These are phyloP conservation scores for Girardinus metallicus DNA, from an alignment of 2,797 vertebrate genomes.

Conservation along the genomic window DNA sequence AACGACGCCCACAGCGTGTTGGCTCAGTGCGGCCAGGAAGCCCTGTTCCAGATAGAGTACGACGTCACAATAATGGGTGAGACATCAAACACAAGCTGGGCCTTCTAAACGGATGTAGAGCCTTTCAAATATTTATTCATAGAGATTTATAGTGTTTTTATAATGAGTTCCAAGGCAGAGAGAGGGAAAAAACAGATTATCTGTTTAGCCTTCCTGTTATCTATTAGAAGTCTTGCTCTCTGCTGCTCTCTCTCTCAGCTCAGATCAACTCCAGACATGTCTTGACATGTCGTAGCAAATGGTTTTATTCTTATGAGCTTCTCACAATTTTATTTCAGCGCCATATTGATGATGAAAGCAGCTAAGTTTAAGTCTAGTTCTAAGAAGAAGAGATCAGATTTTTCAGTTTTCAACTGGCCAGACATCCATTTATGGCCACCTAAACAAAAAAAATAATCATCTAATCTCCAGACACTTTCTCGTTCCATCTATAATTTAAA, in stretches of 20 bases:
- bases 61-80: conserved; percentile 94
- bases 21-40: conserved; percentile 91
- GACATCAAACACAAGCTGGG: conserved; percentile 27
- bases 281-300: not conserved
- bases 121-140: not conserved
- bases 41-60: conserved; percentile 94
- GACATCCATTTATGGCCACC: not conserved
- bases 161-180: not conserved
- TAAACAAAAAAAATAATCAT: not conserved
- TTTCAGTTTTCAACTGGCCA: not conserved
- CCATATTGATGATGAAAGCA: not conserved
- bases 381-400: not conserved
- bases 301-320: not conserved
- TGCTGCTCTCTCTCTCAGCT: not conserved
- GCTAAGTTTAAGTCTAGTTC: not conserved
- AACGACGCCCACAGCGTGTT: conserved; percentile 87
- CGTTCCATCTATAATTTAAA: not conserved
- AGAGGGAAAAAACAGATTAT: not conserved
- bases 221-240: not conserved
- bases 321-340: not conserved
- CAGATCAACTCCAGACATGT: not conserved
- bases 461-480: not conserved
- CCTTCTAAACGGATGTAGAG: not conserved
- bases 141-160: not conserved
- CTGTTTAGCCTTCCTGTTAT: not conserved